Conservation (phyloP, 2,797 vertebrate species). For the Brotula barbata region DNA sequence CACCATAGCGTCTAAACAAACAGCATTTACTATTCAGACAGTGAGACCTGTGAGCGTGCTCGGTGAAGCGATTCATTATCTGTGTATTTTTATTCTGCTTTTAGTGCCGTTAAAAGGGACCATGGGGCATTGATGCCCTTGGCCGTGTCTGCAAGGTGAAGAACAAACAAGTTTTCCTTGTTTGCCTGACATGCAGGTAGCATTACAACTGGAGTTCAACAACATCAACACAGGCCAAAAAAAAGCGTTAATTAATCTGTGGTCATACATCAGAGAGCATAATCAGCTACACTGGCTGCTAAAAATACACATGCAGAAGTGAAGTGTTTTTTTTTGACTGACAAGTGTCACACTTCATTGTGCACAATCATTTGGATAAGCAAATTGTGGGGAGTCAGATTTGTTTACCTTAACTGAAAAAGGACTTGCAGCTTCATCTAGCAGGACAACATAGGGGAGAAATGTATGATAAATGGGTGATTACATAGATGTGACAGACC, state of each 20-base stretch:
- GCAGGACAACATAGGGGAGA: too few relatives aligned
- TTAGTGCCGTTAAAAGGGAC: conserved; percentile 14
- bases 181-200: background rate
- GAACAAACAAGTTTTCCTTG: background rate
- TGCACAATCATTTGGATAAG: too few relatives aligned
- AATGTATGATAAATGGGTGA: too few relatives aligned
- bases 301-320: background rate
- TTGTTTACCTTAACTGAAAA: too few relatives aligned
- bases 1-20: background rate
- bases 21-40: conserved; percentile 3
- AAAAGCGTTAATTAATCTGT: background rate
- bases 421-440: too few relatives aligned
- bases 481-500: too few relatives aligned
- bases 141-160: conserved; percentile 23
- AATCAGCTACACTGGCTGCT: background rate
- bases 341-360: background rate
- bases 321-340: background rate
- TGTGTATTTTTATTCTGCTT: conserved; percentile 9
- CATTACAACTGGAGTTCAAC: background rate
- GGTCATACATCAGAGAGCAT: background rate
- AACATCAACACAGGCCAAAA: background rate
- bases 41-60: background rate
- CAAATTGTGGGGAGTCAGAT: too few relatives aligned
- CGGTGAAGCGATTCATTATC: conserved; percentile 6
- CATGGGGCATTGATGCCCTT: conserved; percentile 1